Evolutionary conservation across 2,888 invertebrate species (phyloP), one percentile per base, ranked within the genome.

Genomic region (Phortica magna): DNA sequence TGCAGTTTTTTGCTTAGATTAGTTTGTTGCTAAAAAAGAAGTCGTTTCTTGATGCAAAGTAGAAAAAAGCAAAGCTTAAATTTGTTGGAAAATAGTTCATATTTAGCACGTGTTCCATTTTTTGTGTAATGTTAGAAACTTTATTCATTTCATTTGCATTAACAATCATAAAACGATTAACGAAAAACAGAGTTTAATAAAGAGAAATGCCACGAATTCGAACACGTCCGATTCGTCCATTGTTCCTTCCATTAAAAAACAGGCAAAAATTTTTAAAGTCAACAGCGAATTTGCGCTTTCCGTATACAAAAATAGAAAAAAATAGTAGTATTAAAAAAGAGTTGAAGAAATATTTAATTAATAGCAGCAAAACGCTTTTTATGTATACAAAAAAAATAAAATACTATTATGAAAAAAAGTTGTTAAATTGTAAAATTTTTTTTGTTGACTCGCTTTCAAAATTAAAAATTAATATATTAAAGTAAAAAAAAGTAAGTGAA

Each of bases 171-270:
- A 61, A 65, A 65, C n/a, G 41, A 65, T 41, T 65, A 79, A 70
- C 53, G 76, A 65, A 75, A 53, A 59, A 84, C 39, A 84, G 7
- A 55, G 55, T 55, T 55, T n/a, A 19, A 22, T 2, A 12, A 41
- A 12, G 41, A 39, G 9, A 65, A 10, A 39, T 12, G 64, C 22
- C 64, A 39, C 3, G 41, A 14, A 14, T n/a, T 17, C 7, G 42
- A 17, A 67, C 19, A 22, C 42, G 31, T 64, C 72, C 74, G 80
- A 81, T 81, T 88, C 90, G 90, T 90, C 89, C 89, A 89, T 88
- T 82, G 88, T 88, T 89, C 89, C 89, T 89, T 90, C 89, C 89
- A 89, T 82, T 80, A 77, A 74, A 76, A 43, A 67, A 67, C 31
- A 76, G n/a, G n/a, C 53, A 10, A 12, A 12, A 22, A 61, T 61